Base-by-base conservation (phyloP, 2,888 invertebrate genomes). In the Lottia gigantea region DNA sequence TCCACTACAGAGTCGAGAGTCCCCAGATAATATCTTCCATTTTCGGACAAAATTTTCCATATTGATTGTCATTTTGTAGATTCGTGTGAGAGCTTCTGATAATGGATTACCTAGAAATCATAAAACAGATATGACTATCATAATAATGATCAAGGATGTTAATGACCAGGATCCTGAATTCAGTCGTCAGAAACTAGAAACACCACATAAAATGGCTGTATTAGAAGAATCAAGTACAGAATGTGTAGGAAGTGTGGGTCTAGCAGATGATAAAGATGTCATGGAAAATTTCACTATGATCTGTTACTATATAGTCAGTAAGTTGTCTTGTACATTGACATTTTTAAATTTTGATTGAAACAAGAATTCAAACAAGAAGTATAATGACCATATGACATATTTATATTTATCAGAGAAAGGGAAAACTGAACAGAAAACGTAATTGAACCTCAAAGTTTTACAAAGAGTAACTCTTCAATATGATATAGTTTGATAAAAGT, bases 271-370 rank as follows among this genome's bases (percentile, higher is more conserved):
- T 81, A 91, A 93, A 2, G 94, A 94, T 77, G 94, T 94, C 79
- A 93, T 94, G 0, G 84, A 84, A 67, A 92, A 93, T 65, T 74
- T 66, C 45, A 91, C 94, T 66, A 93, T 94, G 73, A 95, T 96
- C n/a, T 98, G 97, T 85, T 97, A 96, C 87, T 97, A 93, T 84
- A 94, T 97, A 66, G 92, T 96, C n/a, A 92, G 92, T 85, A 64
- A 77, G 83, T 74, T 15, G 1, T 6, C 31, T 31, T 31, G 6
- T 31, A 31, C 31, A 4, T 31, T 31, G 31, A 31, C 31, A 31
- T 31, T 31, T 31, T 31, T 2, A 31, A 31, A 4, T 31, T 6
- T 6, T 6, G 31, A 31, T 31, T 31, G 31, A 31, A 31, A 6
- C 31, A 31, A 4, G 31, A 31, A 4, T 4, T 31, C 31, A n/a